phyloP scores from a whole-genome alignment of 2,113 vertebrate species.

The Fregata magnificens region DNA sequence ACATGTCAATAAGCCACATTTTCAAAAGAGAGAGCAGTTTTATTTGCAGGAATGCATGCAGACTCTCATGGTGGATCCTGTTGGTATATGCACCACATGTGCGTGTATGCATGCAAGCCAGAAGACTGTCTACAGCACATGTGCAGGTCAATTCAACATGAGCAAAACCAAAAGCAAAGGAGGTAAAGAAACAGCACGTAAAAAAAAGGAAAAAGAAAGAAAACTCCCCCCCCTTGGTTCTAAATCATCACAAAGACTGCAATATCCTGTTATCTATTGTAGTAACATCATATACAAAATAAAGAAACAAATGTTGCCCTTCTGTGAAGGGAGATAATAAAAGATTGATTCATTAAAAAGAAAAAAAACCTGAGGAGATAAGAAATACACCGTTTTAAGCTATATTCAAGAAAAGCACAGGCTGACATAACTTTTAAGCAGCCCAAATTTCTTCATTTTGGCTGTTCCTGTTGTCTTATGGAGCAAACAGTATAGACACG shows the following conservation, averaged over 20 bases:
- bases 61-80: neutral
- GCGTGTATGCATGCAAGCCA: neutral
- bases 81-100: neutral
- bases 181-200: constrained; percentile 1
- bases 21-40: neutral
- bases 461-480: neutral
- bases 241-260: constrained; percentile 47
- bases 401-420: neutral
- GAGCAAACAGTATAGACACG: neutral
- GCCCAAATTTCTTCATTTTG: neutral
- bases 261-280: constrained; percentile 60
- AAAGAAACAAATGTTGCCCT: constrained; percentile 48
- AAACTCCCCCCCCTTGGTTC: neutral
- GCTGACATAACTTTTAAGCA: neutral
- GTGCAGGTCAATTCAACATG: constrained; percentile 13
- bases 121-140: constrained; percentile 8
- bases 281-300: constrained; percentile 21
- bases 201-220: neutral
- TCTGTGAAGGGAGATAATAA: neutral
- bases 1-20: neutral
- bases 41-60: neutral
- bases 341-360: neutral
- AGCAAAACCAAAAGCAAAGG: constrained; percentile 43
- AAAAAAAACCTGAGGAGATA: neutral
- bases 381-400: neutral